Evolutionary conservation across 2,888 invertebrate species (phyloP).

Genomic region (Miltochrista miniata): DNA sequence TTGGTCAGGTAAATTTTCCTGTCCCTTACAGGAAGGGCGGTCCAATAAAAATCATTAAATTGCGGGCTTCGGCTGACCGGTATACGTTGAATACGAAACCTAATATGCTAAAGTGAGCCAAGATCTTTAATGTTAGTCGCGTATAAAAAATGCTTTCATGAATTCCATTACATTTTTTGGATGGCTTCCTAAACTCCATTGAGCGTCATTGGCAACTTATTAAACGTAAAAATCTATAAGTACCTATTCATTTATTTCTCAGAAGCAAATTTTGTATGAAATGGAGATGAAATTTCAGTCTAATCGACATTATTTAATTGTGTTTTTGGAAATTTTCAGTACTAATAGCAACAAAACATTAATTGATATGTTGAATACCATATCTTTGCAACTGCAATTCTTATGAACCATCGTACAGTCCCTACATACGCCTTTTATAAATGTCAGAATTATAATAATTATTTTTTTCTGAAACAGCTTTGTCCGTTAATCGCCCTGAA

Average conservation of each 20-base stretch:
- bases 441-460: too few relatives aligned
- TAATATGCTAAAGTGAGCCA: slow-evolving; percentile 54
- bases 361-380: too few relatives aligned
- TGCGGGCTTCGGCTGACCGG: slow-evolving; percentile 57
- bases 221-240: too few relatives aligned
- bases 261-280: not conserved
- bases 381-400: too few relatives aligned
- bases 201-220: not conserved
- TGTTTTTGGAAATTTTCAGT: too few relatives aligned
- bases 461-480: too few relatives aligned
- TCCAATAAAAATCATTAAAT: slow-evolving; percentile 75
- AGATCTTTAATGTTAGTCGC: slow-evolving; percentile 51
- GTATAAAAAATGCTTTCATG: slow-evolving; percentile 22
- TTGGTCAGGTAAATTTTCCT: slow-evolving; percentile 64
- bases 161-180: slow-evolving; percentile 6
- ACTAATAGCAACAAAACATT: too few relatives aligned
- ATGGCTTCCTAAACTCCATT: not conserved
- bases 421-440: too few relatives aligned
- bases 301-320: too few relatives aligned
- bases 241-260: too few relatives aligned
- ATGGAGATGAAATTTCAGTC: not conserved
- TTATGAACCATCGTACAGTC: too few relatives aligned
- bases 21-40: slow-evolving; percentile 58
- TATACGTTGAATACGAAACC: slow-evolving; percentile 43
- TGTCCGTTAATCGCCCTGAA: too few relatives aligned